A percentile compares a stretch with the other conserved stretches of the same genome.
These are phyloP conservation scores for Cantharis flavilabris DNA, from an alignment of 2,888 invertebrate species.

Conservation along the genomic window DNA sequence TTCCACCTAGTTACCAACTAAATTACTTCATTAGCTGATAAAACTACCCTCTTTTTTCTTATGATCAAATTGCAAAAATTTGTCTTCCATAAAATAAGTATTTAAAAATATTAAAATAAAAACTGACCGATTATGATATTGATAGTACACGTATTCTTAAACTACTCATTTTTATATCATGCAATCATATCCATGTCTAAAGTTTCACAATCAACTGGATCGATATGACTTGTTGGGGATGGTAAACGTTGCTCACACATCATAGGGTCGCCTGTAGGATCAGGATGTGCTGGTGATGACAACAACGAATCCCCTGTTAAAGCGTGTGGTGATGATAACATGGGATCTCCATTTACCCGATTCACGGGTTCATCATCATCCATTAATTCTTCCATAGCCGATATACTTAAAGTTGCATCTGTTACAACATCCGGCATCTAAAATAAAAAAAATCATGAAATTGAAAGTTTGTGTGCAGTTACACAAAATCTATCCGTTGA, in stretches of 20 bases:
- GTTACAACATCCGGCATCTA: slow-evolving; percentile 64
- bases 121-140: background rate
- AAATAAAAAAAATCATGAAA: background rate
- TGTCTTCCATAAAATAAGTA: background rate
- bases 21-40: background rate
- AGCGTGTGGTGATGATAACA: slow-evolving; percentile 59
- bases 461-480: background rate
- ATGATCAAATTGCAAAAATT: background rate
- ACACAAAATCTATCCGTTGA: background rate
- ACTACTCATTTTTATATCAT: slow-evolving; percentile 45
- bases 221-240: slow-evolving; percentile 53
- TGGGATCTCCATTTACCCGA: slow-evolving; percentile 55
- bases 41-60: background rate
- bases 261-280: slow-evolving; percentile 67
- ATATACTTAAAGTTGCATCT: slow-evolving; percentile 62
- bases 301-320: slow-evolving; percentile 67
- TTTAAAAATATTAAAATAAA: background rate
- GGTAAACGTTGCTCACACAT: slow-evolving; percentile 57
- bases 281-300: slow-evolving; percentile 60
- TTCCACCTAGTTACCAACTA: background rate
- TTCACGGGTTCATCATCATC: slow-evolving; percentile 54
- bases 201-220: slow-evolving; percentile 58
- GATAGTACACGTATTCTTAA: background rate
- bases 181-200: slow-evolving; percentile 61
- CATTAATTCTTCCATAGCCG: slow-evolving; percentile 67